Evolutionary conservation across 2,797 vertebrate genomes (phyloP).

Genomic region (Diceros bicornis): DNA sequence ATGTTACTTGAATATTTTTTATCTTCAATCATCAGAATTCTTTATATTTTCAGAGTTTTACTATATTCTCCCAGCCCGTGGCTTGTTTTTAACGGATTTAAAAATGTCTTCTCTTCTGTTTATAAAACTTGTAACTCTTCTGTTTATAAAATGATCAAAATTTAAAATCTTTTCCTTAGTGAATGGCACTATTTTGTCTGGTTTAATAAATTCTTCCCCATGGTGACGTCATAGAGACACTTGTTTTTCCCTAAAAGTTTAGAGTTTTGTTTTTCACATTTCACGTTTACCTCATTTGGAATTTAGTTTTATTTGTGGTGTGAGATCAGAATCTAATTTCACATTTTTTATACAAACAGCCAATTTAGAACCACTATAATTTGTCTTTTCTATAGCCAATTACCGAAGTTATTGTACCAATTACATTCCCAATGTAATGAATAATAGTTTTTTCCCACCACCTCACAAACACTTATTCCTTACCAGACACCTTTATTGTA

Average conservation of each 20-base stretch:
- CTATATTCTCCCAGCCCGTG: background rate
- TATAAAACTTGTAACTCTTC: background rate
- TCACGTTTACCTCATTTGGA: constrained; percentile 2
- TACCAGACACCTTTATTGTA: background rate
- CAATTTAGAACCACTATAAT: background rate
- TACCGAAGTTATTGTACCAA: background rate
- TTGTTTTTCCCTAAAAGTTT: constrained; percentile 32
- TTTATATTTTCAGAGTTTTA: constrained; percentile 34
- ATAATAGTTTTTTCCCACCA: background rate
- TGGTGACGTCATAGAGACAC: background rate
- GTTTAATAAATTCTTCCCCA: background rate
- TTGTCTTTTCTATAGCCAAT: background rate
- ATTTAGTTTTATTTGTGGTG: constrained; percentile 10
- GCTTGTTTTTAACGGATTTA: constrained; percentile 27
- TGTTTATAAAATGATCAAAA: background rate
- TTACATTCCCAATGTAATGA: background rate
- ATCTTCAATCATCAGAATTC: background rate
- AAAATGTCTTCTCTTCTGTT: background rate
- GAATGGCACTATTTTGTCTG: background rate
- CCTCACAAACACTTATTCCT: background rate
- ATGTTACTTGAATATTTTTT: background rate
- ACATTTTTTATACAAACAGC: background rate
- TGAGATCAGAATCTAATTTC: background rate
- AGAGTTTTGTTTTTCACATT: background rate
- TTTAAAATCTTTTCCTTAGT: constrained; percentile 7